Evolutionary conservation across 1,140 invertebrate genomes (phyloP), one percentile per base, ranked within the genome.

Genomic region (Drosophila quadrilineata): DNA sequence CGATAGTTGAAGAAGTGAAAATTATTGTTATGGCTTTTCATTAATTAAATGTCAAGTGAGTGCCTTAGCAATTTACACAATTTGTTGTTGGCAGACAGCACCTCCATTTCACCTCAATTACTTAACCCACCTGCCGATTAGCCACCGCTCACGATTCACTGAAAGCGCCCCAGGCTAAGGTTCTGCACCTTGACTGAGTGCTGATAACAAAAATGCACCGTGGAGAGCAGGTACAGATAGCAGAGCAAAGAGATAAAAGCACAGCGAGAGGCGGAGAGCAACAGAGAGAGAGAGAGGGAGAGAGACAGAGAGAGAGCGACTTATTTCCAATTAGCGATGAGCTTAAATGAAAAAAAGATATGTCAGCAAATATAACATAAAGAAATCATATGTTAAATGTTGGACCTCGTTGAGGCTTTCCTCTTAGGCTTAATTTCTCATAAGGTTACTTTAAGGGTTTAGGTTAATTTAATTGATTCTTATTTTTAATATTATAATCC

Each of bases 1-100:
- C n/a, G n/a, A n/a, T n/a, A n/a, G n/a, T n/a, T n/a, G n/a, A n/a
- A n/a, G n/a, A n/a, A n/a, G n/a, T 16, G 38, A 38, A 46, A 16
- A 54, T 22, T 43, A 45, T 45, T 45, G 56, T 63, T 6, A 38
- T 58, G 31, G 31, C 50, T 41, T 64, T 56, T 45, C 16, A 58
- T 74, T 79, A 74, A 76, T 76, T 80, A 59, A 49, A 64, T 35
- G 26, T 53, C 17, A 36, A 38, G 38, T 38, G n/a, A 36, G 50
- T 56, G 31, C 16, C 21, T 14, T 21, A 10, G 40, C 29, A n/a
- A 63, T 52, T 60, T 41, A 38, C 4, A 41, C 26, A 21, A 38
- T 28, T 17, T 50, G 35, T 9, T 28, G 8, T n/a, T n/a, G n/a
- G n/a, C n/a, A n/a, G 8, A 54, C 28, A n/a, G n/a, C n/a, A n/a